Evolutionary conservation across 37 sponge, comb jelly and placozoan genomes (phyloP), one percentile per base, ranked within the genome.

Genomic region (Amphimedon queenslandica): DNA sequence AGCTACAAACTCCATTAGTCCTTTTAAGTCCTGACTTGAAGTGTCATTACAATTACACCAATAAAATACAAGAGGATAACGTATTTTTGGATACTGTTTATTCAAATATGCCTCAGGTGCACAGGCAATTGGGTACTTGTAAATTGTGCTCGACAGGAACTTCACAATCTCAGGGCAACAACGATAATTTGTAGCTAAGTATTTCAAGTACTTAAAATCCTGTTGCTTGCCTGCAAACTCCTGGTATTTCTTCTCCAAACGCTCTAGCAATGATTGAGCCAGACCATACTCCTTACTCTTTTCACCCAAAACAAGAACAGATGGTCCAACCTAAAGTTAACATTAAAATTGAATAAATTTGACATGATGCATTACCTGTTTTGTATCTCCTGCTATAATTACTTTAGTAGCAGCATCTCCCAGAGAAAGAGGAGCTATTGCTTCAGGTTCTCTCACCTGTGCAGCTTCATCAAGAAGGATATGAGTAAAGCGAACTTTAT

Each of bases 111-210:
- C 13, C 53, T n/a, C n/a, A n/a, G n/a, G n/a, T n/a, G n/a, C n/a
- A n/a, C n/a, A n/a, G n/a, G 13, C 53, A 47, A 47, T 13, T 8
- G 53, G 53, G 13, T 47, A 13, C 8, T 47, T 13, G 13, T 47
- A 47, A 8, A 47, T 47, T 8, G 13, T 47, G 13, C 13, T 47
- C 13, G 53, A 47, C 53, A 47, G 53, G 13, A 47, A 13, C 13
- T 8, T 18, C 21, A 84, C 40, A 35, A 90, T 81, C 0, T 53
- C 67, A 25, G 55, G 38, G 63, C 84, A 86, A 57, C 82, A 84
- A 25, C 90, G 81, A 66, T 74, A 84, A 71, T 84, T 90, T 58
- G 77, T 76, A 0, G 61, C 21, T 28, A 90, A 40, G 1, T 40
- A 43, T 24, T 43, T 64, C 40, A 37, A 24, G 53, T 82, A 58